Evolutionary conservation across 2,888 invertebrate genomes (phyloP), one percentile per base, ranked within the genome.

Genomic region (Hypsopygia costalis): DNA sequence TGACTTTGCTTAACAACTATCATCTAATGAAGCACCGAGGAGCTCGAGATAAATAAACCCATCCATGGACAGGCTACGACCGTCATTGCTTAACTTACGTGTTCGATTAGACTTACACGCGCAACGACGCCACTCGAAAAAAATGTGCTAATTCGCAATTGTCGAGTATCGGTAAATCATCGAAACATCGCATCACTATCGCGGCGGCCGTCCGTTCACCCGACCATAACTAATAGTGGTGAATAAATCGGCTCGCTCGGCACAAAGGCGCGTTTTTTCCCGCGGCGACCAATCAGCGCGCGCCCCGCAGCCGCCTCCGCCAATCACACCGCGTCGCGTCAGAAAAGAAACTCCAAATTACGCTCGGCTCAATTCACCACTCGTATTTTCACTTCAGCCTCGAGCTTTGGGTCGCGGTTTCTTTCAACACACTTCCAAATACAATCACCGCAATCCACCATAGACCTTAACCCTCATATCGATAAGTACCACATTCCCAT

Each of bases 151-250:
- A 30, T 30, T 11, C 16, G 4, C 16, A 16, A 16, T 3, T 16
- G 4, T 16, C 16, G 16, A 1, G 27, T 28, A 36, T 29, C 28
- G 36, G 20, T 9, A 29, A 20, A n/a, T n/a, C 4, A 4, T 8
- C 21, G 9, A 51, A 34, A 50, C 8, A 10, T 31, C 36, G 11
- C 78, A 61, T 45, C 81, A 44, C 76, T 78, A 70, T 2, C 38
- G 44, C 52, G 46, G 41, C 47, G 42, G 42, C 47, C 63, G 52
- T 47, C 61, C 69, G 78, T 64, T 69, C 83, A 76, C 62, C 75
- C 78, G 70, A 81, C 80, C 87, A 72, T 85, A 78, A 86, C 86
- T 87, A 87, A 87, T 85, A 83, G 83, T 81, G 74, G 80, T 74
- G 87, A 82, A 82, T 78, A 79, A 81, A 78, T 80, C 78, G 74